Evolutionary conservation across 1,140 invertebrate genomes (phyloP).

Genomic region (Choristoneura fumiferana): DNA sequence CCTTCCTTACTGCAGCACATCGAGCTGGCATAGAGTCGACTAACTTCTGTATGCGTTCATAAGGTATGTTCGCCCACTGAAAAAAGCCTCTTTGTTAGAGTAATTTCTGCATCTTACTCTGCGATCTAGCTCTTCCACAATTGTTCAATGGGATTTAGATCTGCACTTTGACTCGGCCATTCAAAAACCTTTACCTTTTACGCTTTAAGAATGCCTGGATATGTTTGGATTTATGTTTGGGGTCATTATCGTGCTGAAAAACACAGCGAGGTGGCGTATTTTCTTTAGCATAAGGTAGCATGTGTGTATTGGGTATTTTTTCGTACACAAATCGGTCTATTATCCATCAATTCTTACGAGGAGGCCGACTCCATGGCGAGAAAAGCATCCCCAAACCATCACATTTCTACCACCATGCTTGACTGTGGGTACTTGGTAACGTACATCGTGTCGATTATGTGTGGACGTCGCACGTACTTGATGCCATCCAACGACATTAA

Average conservation of each 20-base stretch:
- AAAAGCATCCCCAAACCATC: too few species aligned
- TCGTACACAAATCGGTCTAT: too few species aligned
- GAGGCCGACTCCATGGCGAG: neutral
- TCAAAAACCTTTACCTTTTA: neutral
- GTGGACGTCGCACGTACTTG: neutral
- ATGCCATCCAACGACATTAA: neutral
- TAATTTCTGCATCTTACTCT: neutral
- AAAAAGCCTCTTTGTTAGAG: neutral
- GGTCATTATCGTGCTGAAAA: too few species aligned
- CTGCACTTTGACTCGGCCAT: neutral
- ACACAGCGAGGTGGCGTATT: neutral
- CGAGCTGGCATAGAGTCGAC: too few species aligned
- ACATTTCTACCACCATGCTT: neutral
- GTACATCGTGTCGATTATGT: neutral
- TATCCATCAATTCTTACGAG: neutral
- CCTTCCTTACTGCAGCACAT: too few species aligned
- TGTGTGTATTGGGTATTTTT: neutral
- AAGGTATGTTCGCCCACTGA: too few species aligned
- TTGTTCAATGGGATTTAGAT: neutral
- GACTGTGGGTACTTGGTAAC: neutral
- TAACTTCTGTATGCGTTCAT: too few species aligned
- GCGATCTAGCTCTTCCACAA: neutral
- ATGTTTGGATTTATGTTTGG: too few species aligned
- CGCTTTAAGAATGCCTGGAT: neutral
- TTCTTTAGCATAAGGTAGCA: neutral